These are phyloP conservation scores for Bombus picipes DNA, from an alignment of 1,140 invertebrate genomes.

Conservation along the genomic window DNA sequence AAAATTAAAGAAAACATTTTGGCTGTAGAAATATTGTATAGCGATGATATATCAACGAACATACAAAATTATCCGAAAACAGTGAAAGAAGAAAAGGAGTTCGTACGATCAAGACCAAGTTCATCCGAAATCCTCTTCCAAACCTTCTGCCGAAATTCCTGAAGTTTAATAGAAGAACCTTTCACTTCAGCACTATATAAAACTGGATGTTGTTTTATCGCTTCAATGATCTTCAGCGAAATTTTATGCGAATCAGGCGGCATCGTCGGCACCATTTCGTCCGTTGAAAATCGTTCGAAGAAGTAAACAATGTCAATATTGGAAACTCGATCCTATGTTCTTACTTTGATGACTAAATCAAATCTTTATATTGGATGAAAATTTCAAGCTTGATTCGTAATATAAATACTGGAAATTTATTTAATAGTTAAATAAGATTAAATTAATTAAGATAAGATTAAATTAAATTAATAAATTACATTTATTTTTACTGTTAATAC, in stretches of 20 bases:
- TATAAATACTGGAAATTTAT: background rate
- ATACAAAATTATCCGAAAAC: slow-evolving; percentile 20
- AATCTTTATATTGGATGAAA: background rate
- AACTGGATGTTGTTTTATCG: slow-evolving; percentile 79
- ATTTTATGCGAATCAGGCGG: slow-evolving; percentile 78
- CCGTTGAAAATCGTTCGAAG: slow-evolving; percentile 48
- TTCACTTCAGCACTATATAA: slow-evolving; percentile 79
- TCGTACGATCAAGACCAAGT: slow-evolving; percentile 77
- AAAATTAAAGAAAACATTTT: background rate
- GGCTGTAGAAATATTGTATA: background rate
- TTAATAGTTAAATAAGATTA: background rate
- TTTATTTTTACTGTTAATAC: background rate
- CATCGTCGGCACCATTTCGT: slow-evolving; percentile 69
- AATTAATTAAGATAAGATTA: no score
- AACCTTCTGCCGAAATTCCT: slow-evolving; percentile 80
- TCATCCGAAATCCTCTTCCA: slow-evolving; percentile 80
- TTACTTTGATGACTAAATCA: background rate
- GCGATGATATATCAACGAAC: background rate
- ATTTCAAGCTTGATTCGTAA: background rate
- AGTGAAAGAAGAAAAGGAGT: background rate
- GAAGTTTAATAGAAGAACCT: slow-evolving; percentile 74
- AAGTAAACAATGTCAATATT: slow-evolving; percentile 30
- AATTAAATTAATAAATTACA: background rate
- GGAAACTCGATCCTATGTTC: slow-evolving; percentile 41
- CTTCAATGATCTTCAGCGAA: slow-evolving; percentile 78